phyloP scores from a whole-genome alignment of 2,113 vertebrate species.

The Cercopithecus mona region DNA sequence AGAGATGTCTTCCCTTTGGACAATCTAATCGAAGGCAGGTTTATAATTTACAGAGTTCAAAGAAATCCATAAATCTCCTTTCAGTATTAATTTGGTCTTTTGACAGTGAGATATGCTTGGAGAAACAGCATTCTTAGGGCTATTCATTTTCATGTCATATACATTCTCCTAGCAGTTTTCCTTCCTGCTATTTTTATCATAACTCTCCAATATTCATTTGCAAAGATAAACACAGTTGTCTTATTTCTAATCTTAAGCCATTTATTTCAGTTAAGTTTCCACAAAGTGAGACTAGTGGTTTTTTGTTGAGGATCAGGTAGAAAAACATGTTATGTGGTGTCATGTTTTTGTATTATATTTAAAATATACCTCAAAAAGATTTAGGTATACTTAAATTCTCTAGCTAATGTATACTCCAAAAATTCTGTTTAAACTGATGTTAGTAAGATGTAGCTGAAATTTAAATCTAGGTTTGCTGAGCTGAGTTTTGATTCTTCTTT shows the following conservation, averaged over 20 bases:
- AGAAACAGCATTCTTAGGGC: background rate
- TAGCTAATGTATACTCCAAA: background rate
- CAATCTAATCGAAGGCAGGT: background rate
- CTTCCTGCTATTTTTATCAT: background rate
- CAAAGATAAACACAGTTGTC: background rate
- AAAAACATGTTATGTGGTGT: slow-evolving; percentile 6
- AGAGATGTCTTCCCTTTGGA: background rate
- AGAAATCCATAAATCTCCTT: background rate
- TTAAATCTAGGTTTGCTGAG: background rate
- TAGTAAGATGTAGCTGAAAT: background rate
- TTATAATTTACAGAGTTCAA: background rate
- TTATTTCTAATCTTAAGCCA: background rate
- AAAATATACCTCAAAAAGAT: background rate
- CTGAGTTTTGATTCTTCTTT: background rate
- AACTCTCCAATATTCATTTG: background rate
- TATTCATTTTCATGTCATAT: background rate
- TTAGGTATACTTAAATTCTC: background rate
- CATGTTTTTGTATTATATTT: slow-evolving; percentile 5
- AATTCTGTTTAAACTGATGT: background rate
- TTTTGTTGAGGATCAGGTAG: background rate
- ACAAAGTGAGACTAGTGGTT: background rate
- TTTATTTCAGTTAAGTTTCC: background rate
- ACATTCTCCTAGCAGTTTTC: background rate
- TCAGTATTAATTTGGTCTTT: background rate
- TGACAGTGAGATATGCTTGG: background rate